phyloP scores from a whole-genome alignment of 2,113 vertebrate species.

The Columba janthina region DNA sequence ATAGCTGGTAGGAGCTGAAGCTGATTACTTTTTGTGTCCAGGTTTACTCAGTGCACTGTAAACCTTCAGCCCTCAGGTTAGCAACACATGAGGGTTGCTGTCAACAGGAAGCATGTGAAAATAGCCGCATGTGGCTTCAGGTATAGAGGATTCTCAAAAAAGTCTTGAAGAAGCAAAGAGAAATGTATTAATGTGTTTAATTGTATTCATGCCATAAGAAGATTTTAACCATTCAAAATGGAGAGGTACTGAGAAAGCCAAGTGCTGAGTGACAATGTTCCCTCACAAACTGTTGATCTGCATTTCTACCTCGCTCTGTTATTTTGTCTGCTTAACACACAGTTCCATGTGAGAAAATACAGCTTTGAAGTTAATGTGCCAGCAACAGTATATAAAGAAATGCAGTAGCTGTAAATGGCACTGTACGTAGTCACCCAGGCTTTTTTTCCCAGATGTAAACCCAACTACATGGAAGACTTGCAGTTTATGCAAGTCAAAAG shows the following conservation, averaged over 20 bases:
- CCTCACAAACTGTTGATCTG: background rate
- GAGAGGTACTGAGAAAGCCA: background rate
- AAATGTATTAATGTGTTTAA: background rate
- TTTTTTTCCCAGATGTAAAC: background rate
- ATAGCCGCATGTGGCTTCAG: background rate
- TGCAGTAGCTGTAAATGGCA: background rate
- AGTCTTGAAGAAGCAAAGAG: background rate
- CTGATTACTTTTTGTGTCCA: background rate
- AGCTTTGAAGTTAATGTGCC: background rate
- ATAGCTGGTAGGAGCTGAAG: background rate
- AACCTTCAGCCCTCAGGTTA: background rate
- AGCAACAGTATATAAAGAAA: background rate
- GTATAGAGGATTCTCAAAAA: background rate
- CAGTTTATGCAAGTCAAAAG: background rate
- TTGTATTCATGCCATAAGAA: background rate
- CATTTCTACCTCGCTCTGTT: background rate
- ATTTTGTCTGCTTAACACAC: background rate
- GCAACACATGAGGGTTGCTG: fast-evolving
- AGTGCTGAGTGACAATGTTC: background rate
- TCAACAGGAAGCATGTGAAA: background rate
- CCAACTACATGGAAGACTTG: background rate
- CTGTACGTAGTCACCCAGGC: background rate
- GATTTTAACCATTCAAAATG: background rate
- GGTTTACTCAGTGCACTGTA: background rate
- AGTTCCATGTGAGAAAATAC: background rate